phyloP scores from a whole-genome alignment of 2,888 invertebrate genomes.

The Sisyra terminalis region DNA sequence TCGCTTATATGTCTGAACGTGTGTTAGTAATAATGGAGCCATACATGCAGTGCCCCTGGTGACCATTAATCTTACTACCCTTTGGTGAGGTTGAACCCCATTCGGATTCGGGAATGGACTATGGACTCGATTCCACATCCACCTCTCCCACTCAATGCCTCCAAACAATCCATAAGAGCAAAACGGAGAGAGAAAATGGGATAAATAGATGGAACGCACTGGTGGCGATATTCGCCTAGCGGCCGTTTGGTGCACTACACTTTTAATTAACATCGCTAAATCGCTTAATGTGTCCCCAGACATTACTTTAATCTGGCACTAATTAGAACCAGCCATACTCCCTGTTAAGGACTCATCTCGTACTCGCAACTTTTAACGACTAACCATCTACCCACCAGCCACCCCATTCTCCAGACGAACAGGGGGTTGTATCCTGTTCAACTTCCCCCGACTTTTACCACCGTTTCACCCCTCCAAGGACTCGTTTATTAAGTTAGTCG shows the following conservation, averaged over 20 bases:
- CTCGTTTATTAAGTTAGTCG: not conserved
- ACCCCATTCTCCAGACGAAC: conserved; percentile 1
- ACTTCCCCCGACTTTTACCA: not conserved
- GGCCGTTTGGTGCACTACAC: conserved; percentile 22
- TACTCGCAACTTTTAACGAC: conserved; percentile 8
- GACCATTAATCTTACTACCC: conserved; percentile 25
- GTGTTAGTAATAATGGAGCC: conserved; percentile 3
- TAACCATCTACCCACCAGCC: not conserved
- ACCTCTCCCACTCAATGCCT: no score
- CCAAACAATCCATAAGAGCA: no score
- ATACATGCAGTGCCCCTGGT: conserved; percentile 15
- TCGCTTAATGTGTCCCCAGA: conserved; percentile 41
- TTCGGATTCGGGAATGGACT: no score
- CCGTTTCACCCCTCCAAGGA: not conserved
- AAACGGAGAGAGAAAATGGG: conserved; percentile 1
- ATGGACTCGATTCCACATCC: no score
- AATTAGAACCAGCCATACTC: conserved; percentile 35
- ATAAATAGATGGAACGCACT: no score
- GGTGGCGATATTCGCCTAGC: conserved; percentile 7
- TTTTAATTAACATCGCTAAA: conserved; percentile 34
- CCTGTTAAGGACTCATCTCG: conserved; percentile 13
- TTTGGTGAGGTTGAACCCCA: conserved; percentile 10
- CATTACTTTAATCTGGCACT: conserved; percentile 47
- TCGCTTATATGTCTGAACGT: no score
- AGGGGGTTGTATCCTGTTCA: not conserved